A percentile compares a stretch with the other conserved stretches of the same genome.
Evolutionary conservation across 2,888 invertebrate genomes (phyloP).

Genomic region (Polyommatus icarus): DNA sequence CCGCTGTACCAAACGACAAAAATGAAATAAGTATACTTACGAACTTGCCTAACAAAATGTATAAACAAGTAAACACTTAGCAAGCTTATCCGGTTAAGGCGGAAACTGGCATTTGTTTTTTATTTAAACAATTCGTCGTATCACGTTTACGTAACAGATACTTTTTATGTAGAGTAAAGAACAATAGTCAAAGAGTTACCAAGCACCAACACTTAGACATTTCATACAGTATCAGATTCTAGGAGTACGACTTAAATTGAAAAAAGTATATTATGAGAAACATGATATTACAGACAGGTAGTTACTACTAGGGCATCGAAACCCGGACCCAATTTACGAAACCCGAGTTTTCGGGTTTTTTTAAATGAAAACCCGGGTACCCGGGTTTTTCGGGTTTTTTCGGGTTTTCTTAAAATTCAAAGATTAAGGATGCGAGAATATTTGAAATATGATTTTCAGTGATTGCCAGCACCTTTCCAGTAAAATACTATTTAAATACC

Average conservation of each 20-base stretch:
- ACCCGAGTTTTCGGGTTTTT: too few relatives aligned
- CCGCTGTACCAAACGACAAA: not conserved
- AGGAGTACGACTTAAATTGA: not conserved
- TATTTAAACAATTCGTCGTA: slow-evolving; percentile 16
- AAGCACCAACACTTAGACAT: not conserved
- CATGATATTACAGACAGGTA: not conserved
- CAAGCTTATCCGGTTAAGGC: not conserved
- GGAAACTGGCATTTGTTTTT: slow-evolving; percentile 7
- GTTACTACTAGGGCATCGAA: too few relatives aligned
- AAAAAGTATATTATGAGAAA: not conserved
- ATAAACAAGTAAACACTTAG: not conserved
- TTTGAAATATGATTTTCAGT: too few relatives aligned
- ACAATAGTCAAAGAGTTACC: not conserved
- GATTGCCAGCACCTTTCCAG: too few relatives aligned
- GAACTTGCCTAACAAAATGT: not conserved
- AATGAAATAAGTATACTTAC: not conserved
- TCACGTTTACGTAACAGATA: slow-evolving; percentile 9
- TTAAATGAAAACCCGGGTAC: too few relatives aligned
- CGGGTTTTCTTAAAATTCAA: too few relatives aligned
- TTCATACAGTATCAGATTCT: not conserved
- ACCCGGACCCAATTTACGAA: too few relatives aligned
- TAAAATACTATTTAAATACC: too few relatives aligned
- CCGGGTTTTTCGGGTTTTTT: too few relatives aligned
- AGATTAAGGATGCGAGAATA: too few relatives aligned
- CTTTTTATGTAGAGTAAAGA: not conserved